Percentiles rank a stretch among this genome's conserved stretches.
These are phyloP conservation scores for Caenorhabditis inopinata DNA, from an alignment of 1,140 invertebrate species.

Conservation along the genomic window DNA sequence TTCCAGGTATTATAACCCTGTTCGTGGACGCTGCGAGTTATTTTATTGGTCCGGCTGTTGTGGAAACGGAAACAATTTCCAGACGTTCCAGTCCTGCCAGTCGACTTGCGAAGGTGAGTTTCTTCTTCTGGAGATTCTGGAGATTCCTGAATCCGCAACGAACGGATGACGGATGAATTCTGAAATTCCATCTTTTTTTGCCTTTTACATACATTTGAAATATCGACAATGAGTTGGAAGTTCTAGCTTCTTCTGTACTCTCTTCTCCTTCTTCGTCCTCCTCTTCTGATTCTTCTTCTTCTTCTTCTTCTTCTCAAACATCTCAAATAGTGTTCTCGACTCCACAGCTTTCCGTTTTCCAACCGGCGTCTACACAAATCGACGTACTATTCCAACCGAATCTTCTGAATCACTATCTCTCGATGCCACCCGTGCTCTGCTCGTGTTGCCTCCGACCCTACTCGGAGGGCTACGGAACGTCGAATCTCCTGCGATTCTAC, in stretches of 20 bases:
- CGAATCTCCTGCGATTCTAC: slow-evolving; percentile 45
- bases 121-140: too few species aligned
- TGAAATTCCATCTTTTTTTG: too few species aligned
- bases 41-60: slow-evolving; percentile 66
- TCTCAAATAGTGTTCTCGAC: slow-evolving; percentile 4
- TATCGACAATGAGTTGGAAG: too few species aligned
- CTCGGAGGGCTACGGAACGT: slow-evolving; percentile 43
- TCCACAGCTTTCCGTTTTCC: background rate
- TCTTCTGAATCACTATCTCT: background rate
- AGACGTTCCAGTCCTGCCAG: slow-evolving; percentile 55
- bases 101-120: slow-evolving; percentile 55
- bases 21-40: slow-evolving; percentile 55
- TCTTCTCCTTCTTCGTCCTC: background rate
- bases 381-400: slow-evolving; percentile 8
- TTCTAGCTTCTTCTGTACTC: background rate
- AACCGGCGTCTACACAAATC: background rate
- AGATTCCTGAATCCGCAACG: too few species aligned
- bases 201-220: too few species aligned
- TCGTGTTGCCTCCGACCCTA: slow-evolving; percentile 50
- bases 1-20: slow-evolving; percentile 56
- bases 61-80: slow-evolving; percentile 60
- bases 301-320: background rate
- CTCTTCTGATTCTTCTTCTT: background rate
- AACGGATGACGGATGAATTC: too few species aligned
- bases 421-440: slow-evolving; percentile 24